A percentile compares a stretch with the other conserved stretches of the same genome.
These are phyloP conservation scores for Yponomeuta sedellus DNA, from an alignment of 2,888 invertebrate genomes.

Conservation along the genomic window DNA sequence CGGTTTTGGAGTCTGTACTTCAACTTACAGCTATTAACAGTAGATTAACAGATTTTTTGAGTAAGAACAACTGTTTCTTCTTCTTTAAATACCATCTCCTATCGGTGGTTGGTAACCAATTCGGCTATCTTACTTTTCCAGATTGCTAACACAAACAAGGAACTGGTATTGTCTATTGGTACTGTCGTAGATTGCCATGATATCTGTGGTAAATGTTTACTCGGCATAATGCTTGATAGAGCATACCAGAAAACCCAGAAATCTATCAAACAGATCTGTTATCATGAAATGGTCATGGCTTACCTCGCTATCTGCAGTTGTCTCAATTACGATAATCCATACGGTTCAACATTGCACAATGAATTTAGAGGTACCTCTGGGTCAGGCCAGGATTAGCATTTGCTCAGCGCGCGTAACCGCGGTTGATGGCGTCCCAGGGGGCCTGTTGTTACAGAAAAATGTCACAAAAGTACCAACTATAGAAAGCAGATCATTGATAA, in stretches of 20 bases:
- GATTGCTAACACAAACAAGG: too few relatives aligned
- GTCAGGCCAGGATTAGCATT: conserved; percentile 33
- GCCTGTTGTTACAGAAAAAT: neutral
- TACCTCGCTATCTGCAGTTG: conserved; percentile 12
- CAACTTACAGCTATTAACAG: too few relatives aligned
- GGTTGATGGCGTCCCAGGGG: conserved; percentile 53
- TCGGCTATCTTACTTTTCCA: too few relatives aligned
- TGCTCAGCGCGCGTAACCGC: conserved; percentile 50
- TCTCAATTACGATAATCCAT: conserved; percentile 17
- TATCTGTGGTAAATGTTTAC: too few relatives aligned
- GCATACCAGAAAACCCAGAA: neutral
- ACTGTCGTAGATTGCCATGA: too few relatives aligned
- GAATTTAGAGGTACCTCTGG: conserved; percentile 13
- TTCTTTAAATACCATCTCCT: too few relatives aligned
- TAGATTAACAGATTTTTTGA: too few relatives aligned
- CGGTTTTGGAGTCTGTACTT: too few relatives aligned
- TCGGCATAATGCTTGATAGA: neutral
- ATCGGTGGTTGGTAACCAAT: too few relatives aligned
- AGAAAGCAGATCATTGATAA: neutral
- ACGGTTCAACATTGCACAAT: conserved; percentile 28
- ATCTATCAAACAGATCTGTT: neutral
- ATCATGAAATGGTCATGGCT: conserved; percentile 8
- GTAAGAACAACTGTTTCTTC: too few relatives aligned
- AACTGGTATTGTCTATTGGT: too few relatives aligned
- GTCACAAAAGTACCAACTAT: neutral